Base-by-base conservation (phyloP, 2,888 invertebrate genomes). In the Branchipolynoe longqiensis region DNA sequence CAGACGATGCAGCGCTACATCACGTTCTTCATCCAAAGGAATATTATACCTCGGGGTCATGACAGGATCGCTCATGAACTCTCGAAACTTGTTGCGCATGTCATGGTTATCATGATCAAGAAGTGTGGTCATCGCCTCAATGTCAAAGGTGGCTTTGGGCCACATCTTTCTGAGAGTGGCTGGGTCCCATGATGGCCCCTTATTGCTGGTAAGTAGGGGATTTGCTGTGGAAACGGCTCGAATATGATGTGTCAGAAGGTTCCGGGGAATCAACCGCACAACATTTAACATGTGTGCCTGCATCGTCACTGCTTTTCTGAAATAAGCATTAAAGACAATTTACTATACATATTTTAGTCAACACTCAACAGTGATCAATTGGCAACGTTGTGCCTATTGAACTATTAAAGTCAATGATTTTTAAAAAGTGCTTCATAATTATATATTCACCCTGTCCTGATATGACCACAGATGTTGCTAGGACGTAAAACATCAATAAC, bases 81-180 rank as follows among this genome's bases (percentile, higher is more conserved):
- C 83, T 48, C 87, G 85, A 81, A 89, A 86, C 73, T 89, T 82
- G 22, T 86, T 85, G n/a, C 90, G 62, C 88, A 90, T 90, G 18
- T 89, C 88, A 22, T 86, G 88, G 83, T 90, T 90, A 85, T 90
- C 89, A 84, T 89, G 88, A 81, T 90, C 90, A 1, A 90, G 87
- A 12, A 89, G 38, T 38, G 86, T 85, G 22, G 85, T 86, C 89
- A 89, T 87, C 48, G 87, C 86, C 33, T 83, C 56, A n/a, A 86
- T 28, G 58, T 87, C 81, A 74, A 89, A 89, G 18, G 69, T 31
- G 8, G 84, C 36, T 6, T 62, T 54, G 38, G 69, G 38, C 81
- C 62, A 59, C 59, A 62, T 48, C 14, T 41, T 36, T 31, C 85
- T 82, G 6, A 85, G 56, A 4, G 31, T 40, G 8, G 64, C 69